Conservation (phyloP, 2,113 vertebrate genomes). For the Microcebus griseorufus region DNA sequence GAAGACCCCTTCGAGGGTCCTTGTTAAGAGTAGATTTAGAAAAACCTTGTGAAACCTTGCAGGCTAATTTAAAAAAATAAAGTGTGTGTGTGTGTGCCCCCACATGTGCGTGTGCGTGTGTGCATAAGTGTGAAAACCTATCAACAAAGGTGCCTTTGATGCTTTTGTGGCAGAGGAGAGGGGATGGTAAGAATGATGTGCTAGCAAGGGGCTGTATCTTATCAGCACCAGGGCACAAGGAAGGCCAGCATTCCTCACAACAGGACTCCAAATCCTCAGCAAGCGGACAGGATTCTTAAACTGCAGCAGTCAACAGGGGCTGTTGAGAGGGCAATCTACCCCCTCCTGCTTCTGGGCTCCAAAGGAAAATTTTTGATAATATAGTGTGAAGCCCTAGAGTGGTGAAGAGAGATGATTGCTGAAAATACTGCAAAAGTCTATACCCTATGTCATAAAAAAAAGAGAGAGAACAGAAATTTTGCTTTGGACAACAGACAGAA, state of each 20-base stretch:
- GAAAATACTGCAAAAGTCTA: neutral
- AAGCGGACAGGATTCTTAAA: neutral
- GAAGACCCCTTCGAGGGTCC: neutral
- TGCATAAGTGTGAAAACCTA: neutral
- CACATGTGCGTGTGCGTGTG: neutral
- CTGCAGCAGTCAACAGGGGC: neutral
- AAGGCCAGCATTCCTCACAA: neutral
- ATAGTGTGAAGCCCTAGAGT: neutral
- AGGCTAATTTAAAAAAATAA: constrained; percentile 10
- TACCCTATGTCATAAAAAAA: neutral
- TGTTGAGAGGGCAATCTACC: rapidly evolving
- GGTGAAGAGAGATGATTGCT: neutral
- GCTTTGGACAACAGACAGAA: constrained; percentile 38
- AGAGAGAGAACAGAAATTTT: neutral
- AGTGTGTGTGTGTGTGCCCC: neutral
- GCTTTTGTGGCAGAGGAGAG: neutral
- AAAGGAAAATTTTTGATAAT: neutral
- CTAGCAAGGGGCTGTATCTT: neutral
- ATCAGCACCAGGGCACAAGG: neutral
- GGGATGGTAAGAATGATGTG: neutral
- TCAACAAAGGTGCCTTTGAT: neutral
- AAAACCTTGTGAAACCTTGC: neutral
- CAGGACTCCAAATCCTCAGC: neutral
- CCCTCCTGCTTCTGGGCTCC: neutral
- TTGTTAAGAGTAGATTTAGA: constrained; percentile 20